Base-by-base conservation (phyloP, 2,113 vertebrate genomes). In the Nanorana parkeri region DNA sequence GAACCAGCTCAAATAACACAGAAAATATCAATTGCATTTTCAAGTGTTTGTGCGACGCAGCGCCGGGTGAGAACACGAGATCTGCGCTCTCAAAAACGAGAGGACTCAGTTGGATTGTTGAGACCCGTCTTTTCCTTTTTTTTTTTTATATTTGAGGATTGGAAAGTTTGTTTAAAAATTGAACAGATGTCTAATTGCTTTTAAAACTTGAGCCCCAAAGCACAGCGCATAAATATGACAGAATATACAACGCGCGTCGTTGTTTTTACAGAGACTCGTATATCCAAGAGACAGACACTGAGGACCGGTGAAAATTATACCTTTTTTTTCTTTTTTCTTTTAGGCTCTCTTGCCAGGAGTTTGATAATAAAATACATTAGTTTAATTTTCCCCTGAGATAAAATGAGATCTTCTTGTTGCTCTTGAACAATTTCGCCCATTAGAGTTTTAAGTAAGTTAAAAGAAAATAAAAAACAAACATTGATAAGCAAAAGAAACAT, bases 171-270 rank as follows among this genome's bases (percentile, higher is more conserved):
- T 81, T 81, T 81, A 81, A 81, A 73, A 55, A 74, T 75, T 74
- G 36, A 66, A 55, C 80, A 81, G 80, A 81, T 81, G 80, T 81
- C 74, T 81, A 81, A 81, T 81, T 81, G 69, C 60, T 81, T 74
- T n/a, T 58, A 16, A 55, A 54, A 73, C 58, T 65, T 81, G 47
- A 81, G 80, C 80, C 80, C 69, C 61, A 74, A 73, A 81, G 80
- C 80, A 55, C 68, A 64, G 47, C 60, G n/a, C 80, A 81, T 81
- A 81, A 81, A 81, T 81, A 81, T 74, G 26, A 55, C 80, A 66
- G 47, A 74, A 75, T 66, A 21, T 81, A 66, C 60, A 66, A 74
- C 21, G 8, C 51, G 17, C 7, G n/a, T n/a, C 2, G 52, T 26
- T 66, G 69, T 52, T 72, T 20, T 71, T 52, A 36, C 19, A 32